These are phyloP conservation scores for Nemurella pictetii DNA, from an alignment of 2,888 invertebrate species.

Conservation along the genomic window DNA sequence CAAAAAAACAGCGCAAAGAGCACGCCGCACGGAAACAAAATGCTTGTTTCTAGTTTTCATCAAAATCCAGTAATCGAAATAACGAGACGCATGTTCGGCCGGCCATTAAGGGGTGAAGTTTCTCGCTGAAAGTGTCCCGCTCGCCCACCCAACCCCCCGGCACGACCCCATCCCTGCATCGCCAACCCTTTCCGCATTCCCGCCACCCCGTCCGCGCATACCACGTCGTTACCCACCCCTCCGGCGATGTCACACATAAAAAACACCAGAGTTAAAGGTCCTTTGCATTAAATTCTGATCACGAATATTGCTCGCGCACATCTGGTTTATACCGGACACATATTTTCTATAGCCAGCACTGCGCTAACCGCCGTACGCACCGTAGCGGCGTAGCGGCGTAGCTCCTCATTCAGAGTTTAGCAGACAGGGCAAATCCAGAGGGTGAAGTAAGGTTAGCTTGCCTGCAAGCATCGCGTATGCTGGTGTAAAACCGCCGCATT, in stretches of 20 bases:
- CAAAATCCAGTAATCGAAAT: conserved; percentile 13
- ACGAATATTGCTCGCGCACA: conserved; percentile 21
- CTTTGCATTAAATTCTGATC: conserved; percentile 32
- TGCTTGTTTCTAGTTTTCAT: neutral
- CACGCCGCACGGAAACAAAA: neutral
- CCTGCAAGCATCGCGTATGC: too few species aligned
- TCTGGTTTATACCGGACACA: conserved; percentile 5
- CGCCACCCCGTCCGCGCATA: neutral
- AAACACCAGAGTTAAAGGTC: conserved; percentile 26
- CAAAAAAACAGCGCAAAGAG: neutral
- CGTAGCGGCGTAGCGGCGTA: too few species aligned
- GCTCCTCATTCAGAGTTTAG: neutral
- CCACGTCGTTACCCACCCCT: conserved; percentile 20
- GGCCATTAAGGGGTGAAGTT: conserved; percentile 15
- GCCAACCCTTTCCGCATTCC: conserved; percentile 7
- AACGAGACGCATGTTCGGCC: neutral
- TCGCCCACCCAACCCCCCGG: neutral
- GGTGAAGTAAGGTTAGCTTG: neutral
- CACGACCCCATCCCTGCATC: neutral
- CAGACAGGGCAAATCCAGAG: neutral
- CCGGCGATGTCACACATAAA: conserved; percentile 28
- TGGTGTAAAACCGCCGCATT: neutral
- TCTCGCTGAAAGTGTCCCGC: neutral
- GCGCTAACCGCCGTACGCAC: neutral
- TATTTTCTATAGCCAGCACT: conserved; percentile 3